Base-by-base conservation (phyloP, 2,113 vertebrate species). In the Bos indicus region DNA sequence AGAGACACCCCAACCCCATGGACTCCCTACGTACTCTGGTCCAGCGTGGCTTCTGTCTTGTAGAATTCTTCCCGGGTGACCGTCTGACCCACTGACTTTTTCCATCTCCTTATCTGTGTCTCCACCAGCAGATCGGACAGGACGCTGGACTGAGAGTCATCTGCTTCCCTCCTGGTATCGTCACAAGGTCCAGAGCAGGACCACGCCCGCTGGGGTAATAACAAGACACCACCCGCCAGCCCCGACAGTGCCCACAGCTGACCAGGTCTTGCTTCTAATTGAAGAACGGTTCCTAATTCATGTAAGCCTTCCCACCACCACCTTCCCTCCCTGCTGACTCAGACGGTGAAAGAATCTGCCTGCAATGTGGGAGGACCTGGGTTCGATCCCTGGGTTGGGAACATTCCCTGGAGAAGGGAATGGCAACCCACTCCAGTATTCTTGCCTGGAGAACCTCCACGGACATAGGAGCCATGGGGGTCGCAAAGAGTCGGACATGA, bases 161-260 rank as follows among this genome's bases (percentile, higher is more conserved):
- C n/a, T 28, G 30, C n/a, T 10, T 26, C 9, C 30, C 46, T 30
- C 36, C 56, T 4, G 7, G 26, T 11, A 0, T 6, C 71, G 36
- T 19, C 12, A 16, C 21, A 30, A 71, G 48, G 59, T 16, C 21
- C 10, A 15, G 10, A 2, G 26, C n/a, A 19, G 33, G 4, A 15
- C 26, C 1, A 6, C 4, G 0, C 7, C 36, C 36, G 2, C 11
- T 0, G 2, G 4, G 3, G 57, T 16, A 12, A 21, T 8, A 5
- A 40, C 10, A n/a, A 12, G 5, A 4, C 0, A 10, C 25, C 43
- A 23, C 48, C 19, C 0, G 3, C 28, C 48, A 5, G 6, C 23
- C 56, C 28, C 2, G 2, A 4, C 3, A 4, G 21, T 3, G 8
- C 48, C 7, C 11, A 7, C 82, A 6, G 6, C 3, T 3, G 15